Conservation (phyloP, 2,113 vertebrate genomes). For the Tragelaphus imberbis region DNA sequence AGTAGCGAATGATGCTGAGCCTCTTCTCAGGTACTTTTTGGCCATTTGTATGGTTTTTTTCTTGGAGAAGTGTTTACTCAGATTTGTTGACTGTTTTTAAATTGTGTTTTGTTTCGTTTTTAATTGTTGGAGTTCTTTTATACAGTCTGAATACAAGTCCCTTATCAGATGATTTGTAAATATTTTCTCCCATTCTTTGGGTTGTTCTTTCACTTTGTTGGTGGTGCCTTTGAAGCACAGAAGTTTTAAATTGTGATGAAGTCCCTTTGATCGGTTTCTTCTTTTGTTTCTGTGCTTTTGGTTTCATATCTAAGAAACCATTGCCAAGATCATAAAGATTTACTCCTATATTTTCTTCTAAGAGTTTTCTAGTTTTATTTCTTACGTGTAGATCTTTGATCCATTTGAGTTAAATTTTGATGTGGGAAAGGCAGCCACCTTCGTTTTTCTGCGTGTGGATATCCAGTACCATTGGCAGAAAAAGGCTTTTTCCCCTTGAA, state of each 20-base stretch:
- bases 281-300: neutral
- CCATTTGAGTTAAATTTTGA: neutral
- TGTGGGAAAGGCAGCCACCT: neutral
- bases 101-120: neutral
- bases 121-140: neutral
- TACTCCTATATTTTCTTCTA: neutral
- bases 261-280: neutral
- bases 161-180: neutral
- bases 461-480: neutral
- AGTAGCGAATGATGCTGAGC: neutral
- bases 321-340: neutral
- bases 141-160: neutral
- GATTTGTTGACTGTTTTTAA: neutral
- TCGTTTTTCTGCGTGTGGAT: neutral
- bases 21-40: neutral
- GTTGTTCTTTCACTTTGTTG: neutral
- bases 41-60: neutral
- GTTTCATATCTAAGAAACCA: neutral
- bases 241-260: neutral
- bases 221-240: neutral
- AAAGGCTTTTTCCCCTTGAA: neutral
- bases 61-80: neutral
- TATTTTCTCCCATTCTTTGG: neutral
- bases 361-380: neutral
- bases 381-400: neutral